These are phyloP conservation scores for Pyrgus malvae DNA, from an alignment of 2,888 invertebrate species.

Conservation along the genomic window DNA sequence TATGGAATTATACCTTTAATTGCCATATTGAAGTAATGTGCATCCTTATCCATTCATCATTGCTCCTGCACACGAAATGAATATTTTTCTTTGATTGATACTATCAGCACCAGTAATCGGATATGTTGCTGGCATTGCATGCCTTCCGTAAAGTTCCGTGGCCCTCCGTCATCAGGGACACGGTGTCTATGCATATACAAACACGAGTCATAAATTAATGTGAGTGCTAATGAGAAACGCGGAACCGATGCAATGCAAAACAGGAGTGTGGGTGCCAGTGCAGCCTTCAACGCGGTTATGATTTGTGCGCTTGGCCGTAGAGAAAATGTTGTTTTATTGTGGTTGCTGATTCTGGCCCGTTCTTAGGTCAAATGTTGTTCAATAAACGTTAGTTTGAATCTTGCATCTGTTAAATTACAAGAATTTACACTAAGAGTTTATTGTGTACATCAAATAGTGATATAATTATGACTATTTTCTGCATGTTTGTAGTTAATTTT, in stretches of 20 bases:
- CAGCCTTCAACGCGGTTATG: conserved; percentile 23
- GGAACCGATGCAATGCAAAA: conserved; percentile 51
- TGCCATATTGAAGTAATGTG: too few relatives aligned
- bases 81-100: background rate
- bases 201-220: conserved; percentile 53
- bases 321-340: conserved; percentile 19
- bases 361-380: background rate
- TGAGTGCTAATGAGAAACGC: conserved; percentile 60
- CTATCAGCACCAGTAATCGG: background rate
- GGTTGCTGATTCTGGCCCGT: background rate
- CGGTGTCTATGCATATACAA: conserved; percentile 21
- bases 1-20: too few relatives aligned
- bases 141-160: background rate
- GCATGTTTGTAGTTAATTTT: too few relatives aligned
- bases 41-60: too few relatives aligned
- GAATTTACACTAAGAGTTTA: too few relatives aligned
- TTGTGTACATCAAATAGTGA: too few relatives aligned
- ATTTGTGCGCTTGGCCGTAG: conserved; percentile 17
- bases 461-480: too few relatives aligned
- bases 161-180: conserved; percentile 6
- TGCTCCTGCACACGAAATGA: too few relatives aligned
- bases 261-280: conserved; percentile 44
- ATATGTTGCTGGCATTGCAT: background rate
- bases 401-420: too few relatives aligned
- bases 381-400: too few relatives aligned